Conservation (phyloP, 1,140 invertebrate species). For the Drosophila serrata region DNA sequence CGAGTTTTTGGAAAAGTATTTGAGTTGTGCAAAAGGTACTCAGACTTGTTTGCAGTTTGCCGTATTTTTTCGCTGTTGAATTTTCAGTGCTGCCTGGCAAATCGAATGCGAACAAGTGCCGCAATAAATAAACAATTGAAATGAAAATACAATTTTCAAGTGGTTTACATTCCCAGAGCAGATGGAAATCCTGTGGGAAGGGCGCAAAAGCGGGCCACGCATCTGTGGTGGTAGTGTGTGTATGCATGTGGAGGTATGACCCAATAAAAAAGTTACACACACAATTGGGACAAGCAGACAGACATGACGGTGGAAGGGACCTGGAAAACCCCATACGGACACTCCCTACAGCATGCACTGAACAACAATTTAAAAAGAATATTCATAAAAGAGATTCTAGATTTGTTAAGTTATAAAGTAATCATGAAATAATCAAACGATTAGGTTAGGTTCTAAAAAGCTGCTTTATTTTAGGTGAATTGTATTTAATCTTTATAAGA, state of each 20-base stretch:
- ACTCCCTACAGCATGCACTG: conserved; percentile 21
- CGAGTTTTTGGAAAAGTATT: conserved; percentile 28
- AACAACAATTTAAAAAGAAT: neutral
- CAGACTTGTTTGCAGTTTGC: conserved; percentile 20
- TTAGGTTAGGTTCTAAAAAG: no score
- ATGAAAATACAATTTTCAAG: conserved; percentile 84
- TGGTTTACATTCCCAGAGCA: conserved; percentile 67
- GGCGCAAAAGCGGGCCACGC: conserved; percentile 17
- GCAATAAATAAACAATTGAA: conserved; percentile 84
- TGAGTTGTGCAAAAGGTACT: conserved; percentile 6
- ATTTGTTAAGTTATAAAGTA: no score
- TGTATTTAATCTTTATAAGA: no score
- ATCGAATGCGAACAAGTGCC: conserved; percentile 83
- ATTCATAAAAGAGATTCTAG: no score
- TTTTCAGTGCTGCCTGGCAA: conserved; percentile 55
- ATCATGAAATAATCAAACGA: no score
- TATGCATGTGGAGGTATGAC: conserved; percentile 53
- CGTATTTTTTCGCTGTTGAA: conserved; percentile 28
- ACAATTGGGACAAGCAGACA: conserved; percentile 24
- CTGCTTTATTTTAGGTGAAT: no score
- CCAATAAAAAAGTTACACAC: conserved; percentile 72
- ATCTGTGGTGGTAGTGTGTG: conserved; percentile 3
- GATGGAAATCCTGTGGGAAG: conserved; percentile 48
- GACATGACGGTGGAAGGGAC: conserved; percentile 18
- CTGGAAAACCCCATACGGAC: conserved; percentile 22